phyloP scores from a whole-genome alignment of 2,113 vertebrate species.

The Heteronetta atricapilla region DNA sequence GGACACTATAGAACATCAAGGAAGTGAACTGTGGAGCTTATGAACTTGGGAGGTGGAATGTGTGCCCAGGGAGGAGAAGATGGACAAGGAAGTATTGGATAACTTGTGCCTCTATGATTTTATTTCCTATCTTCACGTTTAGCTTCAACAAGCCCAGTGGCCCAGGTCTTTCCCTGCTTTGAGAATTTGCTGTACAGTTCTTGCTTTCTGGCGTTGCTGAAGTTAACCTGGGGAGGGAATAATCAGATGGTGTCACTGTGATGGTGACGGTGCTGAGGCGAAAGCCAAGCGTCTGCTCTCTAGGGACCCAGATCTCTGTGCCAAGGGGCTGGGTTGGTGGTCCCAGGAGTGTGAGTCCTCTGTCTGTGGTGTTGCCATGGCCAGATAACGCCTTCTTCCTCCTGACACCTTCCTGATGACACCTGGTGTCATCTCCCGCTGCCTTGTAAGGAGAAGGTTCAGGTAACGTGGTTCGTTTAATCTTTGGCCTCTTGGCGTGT shows the following conservation, averaged over 20 bases:
- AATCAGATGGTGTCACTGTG: neutral
- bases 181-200: neutral
- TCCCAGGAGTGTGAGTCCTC: neutral
- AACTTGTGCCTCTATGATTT: neutral
- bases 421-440: neutral
- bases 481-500: neutral
- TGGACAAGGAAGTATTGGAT: neutral
- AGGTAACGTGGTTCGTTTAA: rapidly evolving
- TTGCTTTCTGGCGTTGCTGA: neutral
- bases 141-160: neutral
- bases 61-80: conserved; percentile 47
- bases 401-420: neutral
- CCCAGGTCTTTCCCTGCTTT: neutral
- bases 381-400: neutral
- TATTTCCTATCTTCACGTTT: neutral
- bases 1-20: neutral
- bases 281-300: neutral
- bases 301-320: neutral
- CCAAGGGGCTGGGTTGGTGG: neutral
- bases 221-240: neutral
- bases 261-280: neutral
- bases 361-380: neutral
- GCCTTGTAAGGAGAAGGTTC: neutral
- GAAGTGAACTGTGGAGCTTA: neutral
- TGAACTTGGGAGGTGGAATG: neutral